A percentile compares a stretch with the other conserved stretches of the same genome.
Evolutionary conservation across 2,113 vertebrate species (phyloP).

Genomic region (Calyptommatus sinebrachiatus): DNA sequence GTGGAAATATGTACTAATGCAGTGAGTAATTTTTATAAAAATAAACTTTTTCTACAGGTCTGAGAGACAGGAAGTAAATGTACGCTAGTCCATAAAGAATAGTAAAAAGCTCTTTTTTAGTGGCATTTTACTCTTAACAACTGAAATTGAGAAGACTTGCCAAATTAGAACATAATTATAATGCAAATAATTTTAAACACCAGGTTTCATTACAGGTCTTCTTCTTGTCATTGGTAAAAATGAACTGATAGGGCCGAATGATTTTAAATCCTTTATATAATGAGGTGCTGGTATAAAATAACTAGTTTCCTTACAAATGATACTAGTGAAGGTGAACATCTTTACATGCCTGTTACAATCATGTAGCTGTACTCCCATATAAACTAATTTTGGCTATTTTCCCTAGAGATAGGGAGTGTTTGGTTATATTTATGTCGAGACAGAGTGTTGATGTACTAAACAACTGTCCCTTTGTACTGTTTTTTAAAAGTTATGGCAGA

Average conservation of each 20-base stretch:
- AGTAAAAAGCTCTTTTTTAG: background rate
- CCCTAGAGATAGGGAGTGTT: no score
- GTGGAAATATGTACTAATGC: background rate
- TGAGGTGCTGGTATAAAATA: no score
- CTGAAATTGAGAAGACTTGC: background rate
- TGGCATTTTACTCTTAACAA: background rate
- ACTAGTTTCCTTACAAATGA: no score
- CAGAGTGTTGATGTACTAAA: no score
- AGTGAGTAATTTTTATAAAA: background rate
- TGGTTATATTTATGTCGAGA: no score
- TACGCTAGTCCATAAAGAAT: background rate
- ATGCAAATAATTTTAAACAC: background rate
- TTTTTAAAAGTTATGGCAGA: no score
- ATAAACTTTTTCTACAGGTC: background rate
- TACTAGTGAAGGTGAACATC: no score
- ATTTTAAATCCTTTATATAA: background rate
- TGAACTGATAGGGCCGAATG: background rate
- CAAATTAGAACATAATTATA: background rate
- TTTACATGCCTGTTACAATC: no score
- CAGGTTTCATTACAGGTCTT: background rate
- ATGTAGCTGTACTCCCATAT: no score
- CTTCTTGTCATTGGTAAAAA: background rate
- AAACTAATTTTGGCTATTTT: no score
- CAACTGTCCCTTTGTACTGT: no score
- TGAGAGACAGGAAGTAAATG: background rate